These are phyloP conservation scores for Xiphophorus couchianus DNA, from an alignment of 2,113 vertebrate species.

Conservation along the genomic window DNA sequence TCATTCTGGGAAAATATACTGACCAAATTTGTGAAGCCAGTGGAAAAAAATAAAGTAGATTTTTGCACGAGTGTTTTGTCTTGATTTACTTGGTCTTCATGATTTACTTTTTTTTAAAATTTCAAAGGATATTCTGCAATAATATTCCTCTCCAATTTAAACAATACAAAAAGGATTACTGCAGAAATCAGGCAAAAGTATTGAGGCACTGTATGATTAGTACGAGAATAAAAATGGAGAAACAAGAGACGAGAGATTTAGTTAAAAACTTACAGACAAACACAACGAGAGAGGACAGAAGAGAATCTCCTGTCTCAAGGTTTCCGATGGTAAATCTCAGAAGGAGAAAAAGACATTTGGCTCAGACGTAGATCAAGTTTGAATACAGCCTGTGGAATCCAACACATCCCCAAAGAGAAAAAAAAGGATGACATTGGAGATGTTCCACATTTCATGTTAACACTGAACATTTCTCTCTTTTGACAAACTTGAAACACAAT, in stretches of 20 bases:
- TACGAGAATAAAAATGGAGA: background rate
- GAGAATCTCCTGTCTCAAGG: slow-evolving; percentile 18
- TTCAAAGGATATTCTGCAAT: background rate
- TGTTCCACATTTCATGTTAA: background rate
- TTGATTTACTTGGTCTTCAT: background rate
- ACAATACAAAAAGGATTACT: background rate
- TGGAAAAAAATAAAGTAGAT: background rate
- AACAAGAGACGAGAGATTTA: background rate
- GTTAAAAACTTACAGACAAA: slow-evolving; percentile 7
- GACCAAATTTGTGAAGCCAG: background rate
- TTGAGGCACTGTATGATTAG: background rate
- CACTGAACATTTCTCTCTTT: background rate
- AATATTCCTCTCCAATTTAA: background rate
- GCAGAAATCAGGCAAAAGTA: background rate
- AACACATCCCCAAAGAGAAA: background rate
- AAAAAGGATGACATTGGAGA: background rate
- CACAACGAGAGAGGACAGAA: background rate
- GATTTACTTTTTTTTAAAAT: background rate
- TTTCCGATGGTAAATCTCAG: background rate
- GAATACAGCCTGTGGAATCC: background rate
- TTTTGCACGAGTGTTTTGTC: background rate
- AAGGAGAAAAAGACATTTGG: background rate
- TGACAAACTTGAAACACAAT: background rate
- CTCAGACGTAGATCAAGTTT: background rate
- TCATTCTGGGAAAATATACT: background rate